Conservation (phyloP, 2,888 invertebrate species). For the Biston stratarius region DNA sequence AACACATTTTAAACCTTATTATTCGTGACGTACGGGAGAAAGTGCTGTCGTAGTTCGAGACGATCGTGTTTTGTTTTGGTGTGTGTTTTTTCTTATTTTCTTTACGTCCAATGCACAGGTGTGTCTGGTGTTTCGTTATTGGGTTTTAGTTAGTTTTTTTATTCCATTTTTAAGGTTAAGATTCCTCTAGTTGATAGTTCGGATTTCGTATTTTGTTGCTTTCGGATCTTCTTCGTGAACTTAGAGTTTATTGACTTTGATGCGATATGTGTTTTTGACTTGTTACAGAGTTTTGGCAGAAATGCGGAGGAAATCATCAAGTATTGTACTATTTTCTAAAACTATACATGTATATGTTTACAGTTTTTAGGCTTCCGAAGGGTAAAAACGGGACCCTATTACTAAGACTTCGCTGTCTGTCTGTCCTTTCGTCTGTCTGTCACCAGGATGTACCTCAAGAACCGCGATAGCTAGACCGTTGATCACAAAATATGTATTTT, state of each 20-base stretch:
- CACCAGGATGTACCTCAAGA: no score
- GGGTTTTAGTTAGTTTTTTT: conserved; percentile 28
- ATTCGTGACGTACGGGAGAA: neutral
- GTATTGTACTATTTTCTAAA: no score
- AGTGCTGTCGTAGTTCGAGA: neutral
- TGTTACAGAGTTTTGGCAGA: no score
- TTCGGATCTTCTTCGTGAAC: neutral
- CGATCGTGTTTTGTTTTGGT: conserved; percentile 32
- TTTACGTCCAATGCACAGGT: conserved; percentile 41
- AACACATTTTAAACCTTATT: conserved; percentile 13
- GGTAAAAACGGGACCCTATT: no score
- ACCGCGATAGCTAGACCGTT: no score
- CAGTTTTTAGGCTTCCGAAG: no score
- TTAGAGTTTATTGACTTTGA: neutral
- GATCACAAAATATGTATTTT: no score
- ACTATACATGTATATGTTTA: no score
- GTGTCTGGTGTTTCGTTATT: conserved; percentile 38
- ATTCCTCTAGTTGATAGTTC: conserved; percentile 23
- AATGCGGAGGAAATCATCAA: no score
- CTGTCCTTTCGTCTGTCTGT: no score
- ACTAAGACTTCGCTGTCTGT: no score
- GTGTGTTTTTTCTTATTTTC: conserved; percentile 25
- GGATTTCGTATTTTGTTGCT: conserved; percentile 7
- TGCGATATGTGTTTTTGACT: neutral
- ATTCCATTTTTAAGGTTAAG: conserved; percentile 22